These are phyloP conservation scores for Hippopotamus amphibius DNA, from an alignment of 2,113 vertebrate species.

Conservation along the genomic window DNA sequence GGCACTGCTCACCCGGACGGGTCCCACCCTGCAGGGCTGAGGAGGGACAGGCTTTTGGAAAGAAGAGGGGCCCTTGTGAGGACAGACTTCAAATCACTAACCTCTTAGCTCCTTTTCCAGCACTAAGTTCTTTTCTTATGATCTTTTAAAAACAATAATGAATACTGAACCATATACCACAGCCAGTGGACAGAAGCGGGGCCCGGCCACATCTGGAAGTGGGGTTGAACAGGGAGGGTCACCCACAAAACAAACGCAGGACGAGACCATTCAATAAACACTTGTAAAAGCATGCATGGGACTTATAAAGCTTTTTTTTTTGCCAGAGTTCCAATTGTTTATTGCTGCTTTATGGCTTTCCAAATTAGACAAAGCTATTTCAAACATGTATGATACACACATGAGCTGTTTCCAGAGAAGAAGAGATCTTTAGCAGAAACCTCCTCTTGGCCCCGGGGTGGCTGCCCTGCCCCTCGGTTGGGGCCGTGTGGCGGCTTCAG, in stretches of 20 bases:
- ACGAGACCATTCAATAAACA: slow-evolving; percentile 2
- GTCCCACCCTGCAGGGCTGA: neutral
- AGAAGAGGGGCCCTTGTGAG: neutral
- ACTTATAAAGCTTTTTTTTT: neutral
- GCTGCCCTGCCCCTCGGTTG: slow-evolving; percentile 16
- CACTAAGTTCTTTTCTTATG: slow-evolving; percentile 3
- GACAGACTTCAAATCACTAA: neutral
- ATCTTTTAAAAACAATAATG: neutral
- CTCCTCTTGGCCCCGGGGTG: neutral
- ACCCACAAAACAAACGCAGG: slow-evolving; percentile 2
- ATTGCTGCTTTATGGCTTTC: slow-evolving; percentile 61
- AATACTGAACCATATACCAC: neutral
- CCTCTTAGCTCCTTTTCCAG: neutral
- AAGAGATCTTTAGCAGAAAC: slow-evolving; percentile 64
- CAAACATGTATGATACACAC: slow-evolving; percentile 56
- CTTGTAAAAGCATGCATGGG: slow-evolving; percentile 6
- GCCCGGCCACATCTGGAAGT: neutral
- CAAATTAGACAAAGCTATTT: slow-evolving; percentile 64
- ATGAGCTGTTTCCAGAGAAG: slow-evolving; percentile 76
- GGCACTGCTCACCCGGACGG: neutral
- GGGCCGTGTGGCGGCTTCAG: neutral
- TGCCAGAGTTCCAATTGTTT: slow-evolving; percentile 58
- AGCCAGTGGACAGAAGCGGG: neutral
- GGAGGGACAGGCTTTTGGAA: neutral
- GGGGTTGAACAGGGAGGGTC: neutral